Conservation (phyloP, 2,888 invertebrate genomes). For the Brassicogethes aeneus region DNA sequence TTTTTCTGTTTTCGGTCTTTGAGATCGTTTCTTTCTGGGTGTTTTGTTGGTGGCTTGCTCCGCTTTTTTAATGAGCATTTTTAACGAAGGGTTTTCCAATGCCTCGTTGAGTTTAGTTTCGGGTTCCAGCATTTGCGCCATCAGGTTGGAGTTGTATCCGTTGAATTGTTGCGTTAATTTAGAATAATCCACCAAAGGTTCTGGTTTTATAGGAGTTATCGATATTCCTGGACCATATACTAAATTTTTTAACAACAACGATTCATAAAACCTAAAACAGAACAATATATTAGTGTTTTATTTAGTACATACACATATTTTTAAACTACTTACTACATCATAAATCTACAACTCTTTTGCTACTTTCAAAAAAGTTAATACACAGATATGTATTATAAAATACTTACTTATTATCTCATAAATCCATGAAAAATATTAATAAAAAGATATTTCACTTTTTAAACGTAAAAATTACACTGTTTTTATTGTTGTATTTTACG, state of each 20-base stretch:
- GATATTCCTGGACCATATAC: constrained; percentile 23
- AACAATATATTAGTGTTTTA: background rate
- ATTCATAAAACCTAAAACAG: constrained; percentile 25
- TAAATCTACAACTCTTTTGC: constrained; percentile 35
- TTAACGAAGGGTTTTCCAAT: constrained; percentile 27
- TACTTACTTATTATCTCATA: too few species aligned
- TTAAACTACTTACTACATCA: constrained; percentile 39
- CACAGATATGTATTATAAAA: too few species aligned
- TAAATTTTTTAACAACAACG: constrained; percentile 22
- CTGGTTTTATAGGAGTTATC: constrained; percentile 21
- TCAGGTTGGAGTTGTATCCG: background rate
- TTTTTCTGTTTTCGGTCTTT: constrained; percentile 10
- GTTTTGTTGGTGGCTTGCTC: constrained; percentile 13
- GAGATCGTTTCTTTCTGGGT: constrained; percentile 14
- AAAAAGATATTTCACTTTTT: too few species aligned
- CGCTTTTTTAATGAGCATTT: constrained; percentile 30
- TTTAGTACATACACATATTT: background rate
- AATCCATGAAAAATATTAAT: too few species aligned
- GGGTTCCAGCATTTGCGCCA: constrained; percentile 3
- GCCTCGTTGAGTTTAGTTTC: constrained; percentile 9
- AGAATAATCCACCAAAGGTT: constrained; percentile 3
- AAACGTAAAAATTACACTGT: too few species aligned
- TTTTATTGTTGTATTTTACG: too few species aligned
- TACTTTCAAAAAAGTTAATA: too few species aligned
- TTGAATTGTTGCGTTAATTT: background rate